Conservation (phyloP, 2,888 invertebrate species). For the Himalopsyche anomala region DNA sequence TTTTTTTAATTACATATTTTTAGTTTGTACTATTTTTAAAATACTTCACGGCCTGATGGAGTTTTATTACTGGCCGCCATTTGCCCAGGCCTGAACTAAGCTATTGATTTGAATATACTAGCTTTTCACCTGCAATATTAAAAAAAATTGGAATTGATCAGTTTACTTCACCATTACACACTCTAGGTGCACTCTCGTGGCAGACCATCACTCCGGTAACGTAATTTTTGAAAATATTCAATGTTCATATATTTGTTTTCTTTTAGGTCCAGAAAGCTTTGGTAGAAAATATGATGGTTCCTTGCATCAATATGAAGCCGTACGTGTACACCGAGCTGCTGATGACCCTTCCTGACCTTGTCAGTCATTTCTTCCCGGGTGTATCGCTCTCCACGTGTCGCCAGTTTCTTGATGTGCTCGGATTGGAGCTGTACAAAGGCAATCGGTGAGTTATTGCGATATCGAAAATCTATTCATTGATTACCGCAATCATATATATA, state of each 20-base stretch:
- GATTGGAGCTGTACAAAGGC: constrained; percentile 87
- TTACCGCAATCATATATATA: background rate
- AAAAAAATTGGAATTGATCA: too few species aligned
- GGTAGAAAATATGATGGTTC: constrained; percentile 88
- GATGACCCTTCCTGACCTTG: constrained; percentile 89
- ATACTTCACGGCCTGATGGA: too few species aligned
- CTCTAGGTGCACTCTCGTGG: too few species aligned
- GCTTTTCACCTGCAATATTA: too few species aligned
- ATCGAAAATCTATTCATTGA: background rate
- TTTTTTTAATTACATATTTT: too few species aligned
- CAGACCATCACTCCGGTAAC: too few species aligned
- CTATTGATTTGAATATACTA: too few species aligned
- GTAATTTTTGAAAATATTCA: too few species aligned
- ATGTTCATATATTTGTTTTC: constrained; percentile 50
- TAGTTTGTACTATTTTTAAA: too few species aligned
- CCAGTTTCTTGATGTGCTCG: constrained; percentile 87
- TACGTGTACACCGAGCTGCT: constrained; percentile 88
- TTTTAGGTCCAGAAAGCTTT: constrained; percentile 85
- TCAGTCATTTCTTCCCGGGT: constrained; percentile 87
- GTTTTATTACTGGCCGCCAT: too few species aligned
- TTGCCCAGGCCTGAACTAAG: too few species aligned
- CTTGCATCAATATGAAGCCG: constrained; percentile 91
- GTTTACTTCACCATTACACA: too few species aligned
- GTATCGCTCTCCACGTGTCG: constrained; percentile 85
- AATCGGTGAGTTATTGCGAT: constrained; percentile 79